Evolutionary conservation across 2,888 invertebrate species (phyloP), one percentile per base, ranked within the genome.

Genomic region (Sinhomidia bicolor): DNA sequence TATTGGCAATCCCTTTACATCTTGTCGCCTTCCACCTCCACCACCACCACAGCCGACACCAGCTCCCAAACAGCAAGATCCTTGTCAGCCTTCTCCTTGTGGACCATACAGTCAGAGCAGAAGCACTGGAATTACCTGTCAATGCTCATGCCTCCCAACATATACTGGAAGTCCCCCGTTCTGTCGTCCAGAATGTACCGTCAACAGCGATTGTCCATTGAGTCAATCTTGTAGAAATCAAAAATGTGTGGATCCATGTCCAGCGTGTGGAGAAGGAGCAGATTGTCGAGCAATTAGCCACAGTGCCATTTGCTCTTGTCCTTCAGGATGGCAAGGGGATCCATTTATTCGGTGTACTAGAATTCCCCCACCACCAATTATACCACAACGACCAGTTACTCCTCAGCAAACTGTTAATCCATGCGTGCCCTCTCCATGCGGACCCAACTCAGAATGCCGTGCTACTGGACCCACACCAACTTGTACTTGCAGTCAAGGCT

Each of bases 381-480:
- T 26, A 20, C 85, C 78, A n/a, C n/a, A n/a, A 0, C 44, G 4
- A 12, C 62, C 47, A 20, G 54, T 51, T 7, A 20, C 12, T 20
- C 78, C 88, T 0, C 36, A 51, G 26, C 74, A 78, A 78, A 60
- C 79, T 26, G 41, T 47, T 68, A 60, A 96, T 92, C 97, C 97
- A 41, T 97, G 97, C 93, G 95, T 95, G 93, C 97, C 97, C 79
- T 96, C 96, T 60, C 97, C 97, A 12, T 97, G 97, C 93, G 95
- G 94, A 3, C 96, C 96, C n/a, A 97, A 97, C 93, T 96, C 97
- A 29, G 94, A 96, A 92, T 97, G 97, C 93, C 96, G 96, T 93
- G 96, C 96, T 94, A 95, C 96, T 92, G 96, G 96, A 92, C 96
- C 96, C 86, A 96, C 96, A 65, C 96, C 97, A 60, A 96, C 96